Evolutionary conservation across 2,888 invertebrate genomes (phyloP).

Genomic region (Drosophila neotestacea): DNA sequence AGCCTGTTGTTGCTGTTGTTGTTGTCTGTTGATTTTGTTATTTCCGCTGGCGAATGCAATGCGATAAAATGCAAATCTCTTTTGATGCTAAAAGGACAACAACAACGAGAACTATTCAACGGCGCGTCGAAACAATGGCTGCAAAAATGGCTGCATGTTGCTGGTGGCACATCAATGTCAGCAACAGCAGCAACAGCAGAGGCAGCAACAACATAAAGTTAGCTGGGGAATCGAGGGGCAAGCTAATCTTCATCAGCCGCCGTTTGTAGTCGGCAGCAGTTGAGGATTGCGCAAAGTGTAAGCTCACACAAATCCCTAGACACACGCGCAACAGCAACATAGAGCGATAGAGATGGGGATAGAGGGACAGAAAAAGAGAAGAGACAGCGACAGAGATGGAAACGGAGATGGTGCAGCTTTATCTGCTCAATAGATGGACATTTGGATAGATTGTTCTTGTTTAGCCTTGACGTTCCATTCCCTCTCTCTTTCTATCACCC

Average conservation of each 20-base stretch:
- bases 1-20: conserved; percentile 29
- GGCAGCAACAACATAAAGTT: conserved; percentile 30
- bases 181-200: conserved; percentile 37
- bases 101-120: conserved; percentile 45
- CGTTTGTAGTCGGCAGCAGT: conserved; percentile 69
- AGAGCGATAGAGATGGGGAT: neutral
- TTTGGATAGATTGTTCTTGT: conserved; percentile 81
- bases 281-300: conserved; percentile 68
- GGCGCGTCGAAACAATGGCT: conserved; percentile 65
- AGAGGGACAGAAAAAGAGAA: neutral
- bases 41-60: conserved; percentile 72
- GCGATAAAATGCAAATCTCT: conserved; percentile 82
- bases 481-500: conserved; percentile 9
- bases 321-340: conserved; percentile 34
- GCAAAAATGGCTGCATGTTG: conserved; percentile 65
- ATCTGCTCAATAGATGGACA: conserved; percentile 81
- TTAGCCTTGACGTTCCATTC: conserved; percentile 70
- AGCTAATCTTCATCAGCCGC: conserved; percentile 83
- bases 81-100: conserved; percentile 79
- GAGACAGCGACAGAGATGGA: conserved; percentile 10
- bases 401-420: conserved; percentile 65
- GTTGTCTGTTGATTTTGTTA: conserved; percentile 64
- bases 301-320: conserved; percentile 78
- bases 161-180: conserved; percentile 72
- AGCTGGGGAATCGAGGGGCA: conserved; percentile 20